Evolutionary conservation across 2,113 vertebrate species (phyloP), one percentile per base, ranked within the genome.

Genomic region (Erythrocercus mccallii): DNA sequence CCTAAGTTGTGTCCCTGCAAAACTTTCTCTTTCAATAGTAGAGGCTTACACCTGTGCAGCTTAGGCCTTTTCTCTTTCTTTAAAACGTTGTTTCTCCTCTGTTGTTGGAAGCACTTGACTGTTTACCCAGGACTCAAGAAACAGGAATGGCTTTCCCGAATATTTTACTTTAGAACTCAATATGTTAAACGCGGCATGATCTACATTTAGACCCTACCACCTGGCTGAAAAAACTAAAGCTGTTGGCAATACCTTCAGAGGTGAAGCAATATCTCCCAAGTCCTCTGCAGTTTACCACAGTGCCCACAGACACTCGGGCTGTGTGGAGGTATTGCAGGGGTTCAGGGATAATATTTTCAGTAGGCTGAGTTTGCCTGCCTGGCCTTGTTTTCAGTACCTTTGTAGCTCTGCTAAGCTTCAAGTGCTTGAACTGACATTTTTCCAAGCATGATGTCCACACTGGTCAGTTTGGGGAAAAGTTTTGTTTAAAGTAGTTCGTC

Each of bases 241-340:
- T 56, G 2, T 1, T 47, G 58, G 35, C 27, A 53, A 9, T 48
- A 24, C 45, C 42, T 65, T 80, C 65, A 57, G 17, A 83, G 44
- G 57, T 53, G 45, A 31, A 90, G 21, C 0, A 1, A 3, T n/a
- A 47, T 38, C 13, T 72, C 80, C 61, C 54, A 50, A 30, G 20
- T 62, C 45, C 37, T 71, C 72, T 68, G 30, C 42, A 44, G 47
- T n/a, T 68, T 35, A 37, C 5, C 33, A 30, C 11, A 20, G 50
- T 45, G 50, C 20, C 56, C 9, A 1, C 3, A 2, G 74, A 12
- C 17, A 10, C 31, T 74, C 2, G 3, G 56, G 28, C 44, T 48
- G 28, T 0, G 2, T 23, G 79, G 44, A 45, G 38, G 21, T 5
- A 0, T 15, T 47, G 21, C 58, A 68, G 31, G 12, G 30, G 4